Evolutionary conservation across 2,888 invertebrate genomes (phyloP).

Genomic region (Orgyia antiqua): DNA sequence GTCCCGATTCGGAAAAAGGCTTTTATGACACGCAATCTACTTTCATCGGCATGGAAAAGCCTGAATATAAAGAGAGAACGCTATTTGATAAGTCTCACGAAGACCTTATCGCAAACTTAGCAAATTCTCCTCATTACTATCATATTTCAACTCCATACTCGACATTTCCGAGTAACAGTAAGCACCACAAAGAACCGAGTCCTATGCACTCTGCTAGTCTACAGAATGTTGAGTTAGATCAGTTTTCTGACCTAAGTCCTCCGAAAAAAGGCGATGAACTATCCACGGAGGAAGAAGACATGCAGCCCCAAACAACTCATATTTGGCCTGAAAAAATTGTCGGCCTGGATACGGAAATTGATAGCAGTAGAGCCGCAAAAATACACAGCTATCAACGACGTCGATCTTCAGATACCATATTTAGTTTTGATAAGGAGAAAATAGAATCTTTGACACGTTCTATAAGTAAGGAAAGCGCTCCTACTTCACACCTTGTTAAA

Average conservation of each 20-base stretch:
- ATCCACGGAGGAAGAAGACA: slow-evolving; percentile 74
- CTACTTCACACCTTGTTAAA: slow-evolving; percentile 58
- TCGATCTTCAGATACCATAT: slow-evolving; percentile 84
- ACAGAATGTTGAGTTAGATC: slow-evolving; percentile 84
- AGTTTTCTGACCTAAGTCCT: slow-evolving; percentile 54
- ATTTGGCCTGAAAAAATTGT: slow-evolving; percentile 78
- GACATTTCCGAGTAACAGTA: slow-evolving; percentile 79
- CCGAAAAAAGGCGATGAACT: slow-evolving; percentile 63
- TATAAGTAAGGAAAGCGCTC: slow-evolving; percentile 57
- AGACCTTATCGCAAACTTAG: slow-evolving; percentile 75
- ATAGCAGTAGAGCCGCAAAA: slow-evolving; percentile 60
- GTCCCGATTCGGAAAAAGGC: slow-evolving; percentile 82
- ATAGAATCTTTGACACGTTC: slow-evolving; percentile 84
- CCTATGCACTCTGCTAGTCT: slow-evolving; percentile 83
- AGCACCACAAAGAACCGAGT: slow-evolving; percentile 71
- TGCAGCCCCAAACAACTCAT: slow-evolving; percentile 65
- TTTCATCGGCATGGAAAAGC: slow-evolving; percentile 64
- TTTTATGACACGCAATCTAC: slow-evolving; percentile 77
- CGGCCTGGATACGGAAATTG: slow-evolving; percentile 72
- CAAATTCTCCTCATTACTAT: slow-evolving; percentile 66
- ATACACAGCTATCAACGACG: slow-evolving; percentile 77
- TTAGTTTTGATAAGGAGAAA: slow-evolving; percentile 86
- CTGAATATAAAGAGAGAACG: slow-evolving; percentile 73
- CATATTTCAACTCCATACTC: slow-evolving; percentile 80
- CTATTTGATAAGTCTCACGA: slow-evolving; percentile 78